Conservation (phyloP, 1,140 invertebrate genomes). For the Cyphomyrmex costatus region DNA sequence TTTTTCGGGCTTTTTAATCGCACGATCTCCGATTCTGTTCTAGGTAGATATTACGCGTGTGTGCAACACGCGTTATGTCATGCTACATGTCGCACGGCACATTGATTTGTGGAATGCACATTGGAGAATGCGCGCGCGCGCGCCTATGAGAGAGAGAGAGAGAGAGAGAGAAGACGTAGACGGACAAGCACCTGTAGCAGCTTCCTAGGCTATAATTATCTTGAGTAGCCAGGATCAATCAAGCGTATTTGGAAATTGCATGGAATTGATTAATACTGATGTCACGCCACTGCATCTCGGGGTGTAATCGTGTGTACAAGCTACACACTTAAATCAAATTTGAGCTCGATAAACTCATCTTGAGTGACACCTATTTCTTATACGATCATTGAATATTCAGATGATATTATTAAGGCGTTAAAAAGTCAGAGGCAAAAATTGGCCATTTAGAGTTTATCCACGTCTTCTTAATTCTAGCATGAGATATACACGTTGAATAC, state of each 20-base stretch:
- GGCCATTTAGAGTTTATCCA: not conserved
- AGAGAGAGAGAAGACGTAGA: not conserved
- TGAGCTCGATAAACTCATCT: not conserved
- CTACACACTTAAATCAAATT: conserved; percentile 45
- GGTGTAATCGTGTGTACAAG: conserved; percentile 54
- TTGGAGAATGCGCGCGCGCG: conserved; percentile 17
- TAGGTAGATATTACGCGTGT: conserved; percentile 32
- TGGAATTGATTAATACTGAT: conserved; percentile 62
- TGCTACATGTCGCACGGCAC: conserved; percentile 47
- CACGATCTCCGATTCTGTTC: conserved; percentile 3
- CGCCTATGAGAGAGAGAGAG: conserved; percentile 18
- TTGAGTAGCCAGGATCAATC: conserved; percentile 72
- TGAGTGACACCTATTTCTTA: not conserved
- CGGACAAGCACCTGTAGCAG: conserved; percentile 67
- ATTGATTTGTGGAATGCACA: conserved; percentile 62
- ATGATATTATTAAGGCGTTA: not conserved
- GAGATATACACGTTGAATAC: not conserved
- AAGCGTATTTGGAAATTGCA: conserved; percentile 67
- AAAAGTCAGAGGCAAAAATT: not conserved
- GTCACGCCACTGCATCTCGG: conserved; percentile 49
- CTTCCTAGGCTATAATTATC: conserved; percentile 69
- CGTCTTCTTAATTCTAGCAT: not conserved
- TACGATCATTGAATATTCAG: not conserved
- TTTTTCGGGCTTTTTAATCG: conserved; percentile 3
- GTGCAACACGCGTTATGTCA: conserved; percentile 48